Conservation (phyloP, 2,797 vertebrate species). For the Pseudomugil gertrudae region DNA sequence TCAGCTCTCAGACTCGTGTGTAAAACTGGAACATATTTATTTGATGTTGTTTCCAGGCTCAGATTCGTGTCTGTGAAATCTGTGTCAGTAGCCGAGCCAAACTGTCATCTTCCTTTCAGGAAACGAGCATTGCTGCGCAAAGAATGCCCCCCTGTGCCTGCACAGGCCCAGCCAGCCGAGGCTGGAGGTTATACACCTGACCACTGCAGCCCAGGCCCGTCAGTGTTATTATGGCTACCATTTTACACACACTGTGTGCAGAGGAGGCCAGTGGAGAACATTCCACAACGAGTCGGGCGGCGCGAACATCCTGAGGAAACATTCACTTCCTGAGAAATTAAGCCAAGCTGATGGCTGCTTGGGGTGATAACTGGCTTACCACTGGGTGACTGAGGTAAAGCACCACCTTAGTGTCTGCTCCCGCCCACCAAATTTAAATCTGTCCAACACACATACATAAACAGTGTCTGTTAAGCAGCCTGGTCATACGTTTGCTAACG, state of each 20-base stretch:
- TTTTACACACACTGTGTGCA: slow-evolving; percentile 11
- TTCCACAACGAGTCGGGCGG: slow-evolving; percentile 72
- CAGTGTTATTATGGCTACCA: slow-evolving; percentile 28
- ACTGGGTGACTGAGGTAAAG: slow-evolving; percentile 55
- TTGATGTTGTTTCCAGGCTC: neutral
- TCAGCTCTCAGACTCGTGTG: neutral
- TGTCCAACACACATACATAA: neutral
- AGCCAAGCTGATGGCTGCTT: slow-evolving; percentile 65
- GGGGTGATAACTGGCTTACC: slow-evolving; percentile 69
- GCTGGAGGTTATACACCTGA: slow-evolving; percentile 47
- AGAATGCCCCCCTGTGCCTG: slow-evolving; percentile 34
- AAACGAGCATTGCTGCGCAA: slow-evolving; percentile 26
- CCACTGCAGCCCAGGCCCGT: slow-evolving; percentile 16
- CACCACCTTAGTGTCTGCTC: slow-evolving; percentile 51
- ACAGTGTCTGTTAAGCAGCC: slow-evolving; percentile 1
- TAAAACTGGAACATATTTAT: neutral
- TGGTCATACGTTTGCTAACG: slow-evolving; percentile 27
- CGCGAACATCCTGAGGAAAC: slow-evolving; percentile 85
- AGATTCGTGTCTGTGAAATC: slow-evolving; percentile 29
- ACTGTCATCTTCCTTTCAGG: slow-evolving; percentile 29
- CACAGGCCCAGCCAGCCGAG: neutral
- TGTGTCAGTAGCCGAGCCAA: slow-evolving; percentile 16
- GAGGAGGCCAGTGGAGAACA: slow-evolving; percentile 61
- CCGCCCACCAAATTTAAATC: slow-evolving; percentile 46
- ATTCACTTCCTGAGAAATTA: slow-evolving; percentile 83